These are phyloP conservation scores for Mystacides longicornis DNA, from an alignment of 2,888 invertebrate genomes.

Conservation along the genomic window DNA sequence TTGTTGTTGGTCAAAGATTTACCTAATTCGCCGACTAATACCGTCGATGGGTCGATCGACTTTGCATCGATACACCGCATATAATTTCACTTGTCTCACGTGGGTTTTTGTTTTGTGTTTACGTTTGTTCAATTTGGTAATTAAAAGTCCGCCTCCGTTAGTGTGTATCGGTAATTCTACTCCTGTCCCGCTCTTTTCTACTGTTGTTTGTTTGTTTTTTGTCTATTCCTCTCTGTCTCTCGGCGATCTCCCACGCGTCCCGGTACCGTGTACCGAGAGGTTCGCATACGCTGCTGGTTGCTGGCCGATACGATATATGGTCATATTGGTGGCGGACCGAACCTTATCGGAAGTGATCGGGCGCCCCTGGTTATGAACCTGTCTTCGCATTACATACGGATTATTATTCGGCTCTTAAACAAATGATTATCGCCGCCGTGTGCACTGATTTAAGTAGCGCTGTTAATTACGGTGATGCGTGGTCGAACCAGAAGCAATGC, in stretches of 20 bases:
- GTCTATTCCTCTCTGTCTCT: not conserved
- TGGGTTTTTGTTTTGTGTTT: not conserved
- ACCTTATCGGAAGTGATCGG: slow-evolving; percentile 10
- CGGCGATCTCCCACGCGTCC: not conserved
- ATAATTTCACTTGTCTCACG: slow-evolving; percentile 1
- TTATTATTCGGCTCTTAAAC: not conserved
- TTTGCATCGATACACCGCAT: not conserved
- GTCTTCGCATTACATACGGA: not conserved
- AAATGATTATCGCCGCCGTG: not conserved
- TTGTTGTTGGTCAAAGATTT: no score
- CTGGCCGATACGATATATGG: slow-evolving; percentile 5
- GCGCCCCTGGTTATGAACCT: slow-evolving; percentile 4
- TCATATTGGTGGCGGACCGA: slow-evolving; percentile 8
- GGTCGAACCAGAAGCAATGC: not conserved
- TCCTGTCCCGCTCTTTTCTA: not conserved
- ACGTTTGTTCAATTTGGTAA: slow-evolving; percentile 6
- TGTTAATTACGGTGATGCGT: not conserved
- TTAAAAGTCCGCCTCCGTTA: slow-evolving; percentile 7
- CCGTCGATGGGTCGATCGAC: no score
- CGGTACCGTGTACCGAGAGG: not conserved
- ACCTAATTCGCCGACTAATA: no score
- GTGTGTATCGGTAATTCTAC: not conserved
- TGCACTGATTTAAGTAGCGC: not conserved
- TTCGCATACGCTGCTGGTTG: not conserved
- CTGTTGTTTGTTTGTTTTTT: not conserved